These are phyloP conservation scores for Lethrus apterus DNA, from an alignment of 1,140 invertebrate species.

Conservation along the genomic window DNA sequence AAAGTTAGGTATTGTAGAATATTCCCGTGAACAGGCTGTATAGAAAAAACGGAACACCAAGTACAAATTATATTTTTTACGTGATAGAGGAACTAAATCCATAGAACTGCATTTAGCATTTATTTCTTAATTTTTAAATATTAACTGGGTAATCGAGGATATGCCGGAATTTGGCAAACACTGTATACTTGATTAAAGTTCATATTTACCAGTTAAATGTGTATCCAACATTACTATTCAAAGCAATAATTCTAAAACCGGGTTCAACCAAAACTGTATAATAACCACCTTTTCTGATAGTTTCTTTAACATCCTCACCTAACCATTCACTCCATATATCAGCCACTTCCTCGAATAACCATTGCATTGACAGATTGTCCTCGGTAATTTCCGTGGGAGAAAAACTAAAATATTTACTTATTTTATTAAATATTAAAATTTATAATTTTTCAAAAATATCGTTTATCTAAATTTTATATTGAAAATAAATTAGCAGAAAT, in stretches of 20 bases:
- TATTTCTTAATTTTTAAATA: no score
- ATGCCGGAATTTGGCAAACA: no score
- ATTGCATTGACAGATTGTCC: constrained; percentile 44
- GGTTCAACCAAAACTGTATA: constrained; percentile 54
- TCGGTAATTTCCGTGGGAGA: constrained; percentile 18
- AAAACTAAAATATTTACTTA: constrained; percentile 16
- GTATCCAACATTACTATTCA: constrained; percentile 68
- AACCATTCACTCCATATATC: constrained; percentile 59
- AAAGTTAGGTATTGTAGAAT: no score
- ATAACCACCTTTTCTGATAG: constrained; percentile 56
- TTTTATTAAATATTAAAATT: not conserved
- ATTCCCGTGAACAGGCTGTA: no score
- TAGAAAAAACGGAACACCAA: no score
- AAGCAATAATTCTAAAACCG: constrained; percentile 59
- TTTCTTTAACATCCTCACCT: constrained; percentile 49
- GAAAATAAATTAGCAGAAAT: no score
- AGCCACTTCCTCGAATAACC: constrained; percentile 60
- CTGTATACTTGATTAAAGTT: not conserved
- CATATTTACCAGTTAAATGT: constrained; percentile 45
- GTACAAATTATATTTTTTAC: no score
- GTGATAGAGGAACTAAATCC: no score
- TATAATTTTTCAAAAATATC: no score
- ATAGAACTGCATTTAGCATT: no score
- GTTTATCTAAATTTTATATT: no score
- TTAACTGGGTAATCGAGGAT: no score